Evolutionary conservation across 2,113 vertebrate species (phyloP).

Genomic region (Lasiurus cinereus): DNA sequence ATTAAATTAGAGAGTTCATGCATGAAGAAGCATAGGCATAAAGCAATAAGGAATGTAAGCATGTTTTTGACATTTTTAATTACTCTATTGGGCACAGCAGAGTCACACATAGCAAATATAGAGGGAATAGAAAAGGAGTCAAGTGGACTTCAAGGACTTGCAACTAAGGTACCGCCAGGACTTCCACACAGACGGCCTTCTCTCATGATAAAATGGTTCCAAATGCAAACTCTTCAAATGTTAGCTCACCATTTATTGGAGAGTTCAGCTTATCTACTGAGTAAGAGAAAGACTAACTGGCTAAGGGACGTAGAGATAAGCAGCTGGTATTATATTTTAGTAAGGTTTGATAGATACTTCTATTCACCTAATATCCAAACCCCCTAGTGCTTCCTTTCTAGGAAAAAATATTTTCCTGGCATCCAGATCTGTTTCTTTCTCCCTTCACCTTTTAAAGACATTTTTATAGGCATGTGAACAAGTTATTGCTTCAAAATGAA

Average conservation of each 20-base stretch:
- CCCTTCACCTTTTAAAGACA: not conserved
- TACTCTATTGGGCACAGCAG: not conserved
- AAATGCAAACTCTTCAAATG: constrained; percentile 18
- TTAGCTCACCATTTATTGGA: not conserved
- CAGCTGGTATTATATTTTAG: not conserved
- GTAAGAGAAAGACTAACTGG: not conserved
- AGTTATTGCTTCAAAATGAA: constrained; percentile 2
- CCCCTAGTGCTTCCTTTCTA: not conserved
- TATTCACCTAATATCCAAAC: not conserved
- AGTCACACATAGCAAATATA: not conserved
- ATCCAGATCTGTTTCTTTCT: constrained; percentile 6
- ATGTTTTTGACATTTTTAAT: not conserved
- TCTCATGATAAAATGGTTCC: not conserved
- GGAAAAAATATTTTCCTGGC: not conserved
- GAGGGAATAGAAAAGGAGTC: not conserved
- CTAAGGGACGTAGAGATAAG: not conserved
- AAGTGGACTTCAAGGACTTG: not conserved
- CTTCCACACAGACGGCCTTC: not conserved
- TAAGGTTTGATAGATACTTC: not conserved
- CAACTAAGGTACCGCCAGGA: not conserved
- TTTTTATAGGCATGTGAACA: not conserved
- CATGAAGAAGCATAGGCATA: not conserved
- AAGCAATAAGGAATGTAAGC: not conserved
- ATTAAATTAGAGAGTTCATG: not conserved
- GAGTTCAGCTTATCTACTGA: not conserved